A percentile compares a stretch with the other conserved stretches of the same genome.
Evolutionary conservation across 1,140 invertebrate species (phyloP).

Genomic region (Drosophila nebulosa): DNA sequence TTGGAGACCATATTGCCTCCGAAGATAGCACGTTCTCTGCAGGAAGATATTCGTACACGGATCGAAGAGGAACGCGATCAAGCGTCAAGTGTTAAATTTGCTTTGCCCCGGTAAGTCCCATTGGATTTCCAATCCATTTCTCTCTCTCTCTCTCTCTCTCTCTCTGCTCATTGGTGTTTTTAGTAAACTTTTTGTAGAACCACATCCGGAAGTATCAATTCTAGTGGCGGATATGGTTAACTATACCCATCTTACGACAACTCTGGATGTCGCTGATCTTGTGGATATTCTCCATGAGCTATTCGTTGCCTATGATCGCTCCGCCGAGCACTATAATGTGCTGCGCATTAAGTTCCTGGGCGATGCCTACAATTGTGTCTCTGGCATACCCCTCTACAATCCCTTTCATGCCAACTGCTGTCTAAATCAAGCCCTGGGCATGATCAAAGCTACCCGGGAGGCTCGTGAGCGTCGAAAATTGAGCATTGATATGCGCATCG

Average conservation of each 20-base stretch:
- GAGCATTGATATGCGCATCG: constrained; percentile 96
- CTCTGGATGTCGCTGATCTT: constrained; percentile 88
- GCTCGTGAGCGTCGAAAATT: constrained; percentile 87
- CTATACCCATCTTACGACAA: constrained; percentile 93
- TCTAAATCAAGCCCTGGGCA: constrained; percentile 91
- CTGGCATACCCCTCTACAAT: constrained; percentile 88
- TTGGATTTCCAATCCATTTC: no score
- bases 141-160: no score
- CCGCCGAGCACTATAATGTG: constrained; percentile 88
- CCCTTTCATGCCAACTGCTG: constrained; percentile 91
- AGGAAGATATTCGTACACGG: constrained; percentile 87
- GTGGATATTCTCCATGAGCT: constrained; percentile 95
- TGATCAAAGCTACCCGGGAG: constrained; percentile 93
- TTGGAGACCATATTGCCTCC: constrained; percentile 92
- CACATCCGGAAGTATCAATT: constrained; percentile 93
- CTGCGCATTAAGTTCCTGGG: constrained; percentile 94
- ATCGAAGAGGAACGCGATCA: constrained; percentile 81
- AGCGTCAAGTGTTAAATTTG: constrained; percentile 25
- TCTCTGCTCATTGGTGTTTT: constrained; percentile 61
- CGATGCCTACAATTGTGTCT: constrained; percentile 95
- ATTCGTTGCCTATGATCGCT: constrained; percentile 95
- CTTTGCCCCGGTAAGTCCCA: constrained; percentile 6
- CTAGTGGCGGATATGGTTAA: constrained; percentile 97
- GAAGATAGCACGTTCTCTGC: constrained; percentile 89
- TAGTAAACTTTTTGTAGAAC: constrained; percentile 92